Evolutionary conservation across 2,113 vertebrate genomes (phyloP).

Genomic region (Anguilla rostrata): DNA sequence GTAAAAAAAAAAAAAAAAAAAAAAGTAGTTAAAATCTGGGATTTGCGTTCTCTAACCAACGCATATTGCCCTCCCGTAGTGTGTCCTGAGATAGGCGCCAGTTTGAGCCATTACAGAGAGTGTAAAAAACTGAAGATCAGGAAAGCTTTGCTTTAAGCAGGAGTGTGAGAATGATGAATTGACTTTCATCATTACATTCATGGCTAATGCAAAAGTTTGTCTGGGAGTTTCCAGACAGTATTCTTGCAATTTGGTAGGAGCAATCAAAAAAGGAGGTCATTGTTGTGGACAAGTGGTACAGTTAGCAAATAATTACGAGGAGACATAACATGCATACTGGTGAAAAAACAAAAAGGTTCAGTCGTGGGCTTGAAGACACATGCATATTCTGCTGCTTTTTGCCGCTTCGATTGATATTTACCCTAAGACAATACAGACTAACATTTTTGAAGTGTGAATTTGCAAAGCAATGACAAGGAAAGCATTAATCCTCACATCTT

Average conservation of each 20-base stretch:
- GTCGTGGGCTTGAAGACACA: too few relatives aligned
- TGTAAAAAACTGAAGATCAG: not conserved
- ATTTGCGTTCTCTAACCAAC: slow-evolving; percentile 31
- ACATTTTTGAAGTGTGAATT: not conserved
- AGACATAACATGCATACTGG: not conserved
- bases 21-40: slow-evolving; percentile 6
- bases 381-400: not conserved
- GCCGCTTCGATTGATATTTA: not conserved
- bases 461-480: too few relatives aligned
- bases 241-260: not conserved
- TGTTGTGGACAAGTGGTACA: not conserved
- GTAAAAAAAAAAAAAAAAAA: not conserved
- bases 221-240: not conserved
- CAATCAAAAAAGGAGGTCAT: not conserved
- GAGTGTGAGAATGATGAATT: not conserved
- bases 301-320: too few relatives aligned
- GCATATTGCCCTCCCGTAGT: slow-evolving; percentile 32
- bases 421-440: not conserved
- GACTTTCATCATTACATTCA: slow-evolving; percentile 14
- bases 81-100: slow-evolving; percentile 46
- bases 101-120: not conserved
- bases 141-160: not conserved
- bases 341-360: not conserved
- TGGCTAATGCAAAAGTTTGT: not conserved
- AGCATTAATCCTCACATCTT: not conserved